Conservation (phyloP, 2,888 invertebrate genomes). For the Drosophila flavopinicola region DNA sequence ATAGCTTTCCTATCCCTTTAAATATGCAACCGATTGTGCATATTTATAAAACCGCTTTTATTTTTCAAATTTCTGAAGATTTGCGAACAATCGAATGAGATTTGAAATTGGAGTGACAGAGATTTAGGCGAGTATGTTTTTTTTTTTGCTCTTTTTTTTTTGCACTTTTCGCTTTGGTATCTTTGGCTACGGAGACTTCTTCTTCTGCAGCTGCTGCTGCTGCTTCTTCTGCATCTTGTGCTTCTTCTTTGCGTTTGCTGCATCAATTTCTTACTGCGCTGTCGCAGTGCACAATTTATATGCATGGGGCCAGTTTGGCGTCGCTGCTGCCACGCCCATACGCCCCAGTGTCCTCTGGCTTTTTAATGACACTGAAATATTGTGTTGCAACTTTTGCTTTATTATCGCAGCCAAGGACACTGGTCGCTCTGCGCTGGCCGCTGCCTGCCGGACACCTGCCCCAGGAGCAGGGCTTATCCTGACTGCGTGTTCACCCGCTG, state of each 20-base stretch:
- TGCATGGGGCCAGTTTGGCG: conserved; percentile 29
- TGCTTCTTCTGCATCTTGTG: conserved; percentile 22
- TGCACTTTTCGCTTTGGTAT: too few species aligned
- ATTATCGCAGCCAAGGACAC: conserved; percentile 47
- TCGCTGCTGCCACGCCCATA: conserved; percentile 26
- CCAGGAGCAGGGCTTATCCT: conserved; percentile 14
- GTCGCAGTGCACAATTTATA: conserved; percentile 45
- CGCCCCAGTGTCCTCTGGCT: conserved; percentile 30
- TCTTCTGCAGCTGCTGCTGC: conserved; percentile 6
- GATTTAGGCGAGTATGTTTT: too few species aligned
- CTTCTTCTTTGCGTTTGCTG: conserved; percentile 4
- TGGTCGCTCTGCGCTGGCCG: neutral
- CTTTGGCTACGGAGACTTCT: neutral
- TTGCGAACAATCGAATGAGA: too few species aligned
- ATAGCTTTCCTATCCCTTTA: too few species aligned
- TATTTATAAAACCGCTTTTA: too few species aligned
- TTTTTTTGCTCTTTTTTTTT: too few species aligned
- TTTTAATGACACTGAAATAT: conserved; percentile 68
- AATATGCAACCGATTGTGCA: too few species aligned
- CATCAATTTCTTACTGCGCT: conserved; percentile 30
- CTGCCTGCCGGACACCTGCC: conserved; percentile 6
- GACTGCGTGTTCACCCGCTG: neutral
- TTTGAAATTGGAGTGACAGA: too few species aligned
- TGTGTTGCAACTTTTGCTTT: conserved; percentile 62
- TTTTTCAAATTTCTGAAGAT: too few species aligned